Evolutionary conservation across 2,113 vertebrate genomes (phyloP).

Genomic region (Chrysemys picta): DNA sequence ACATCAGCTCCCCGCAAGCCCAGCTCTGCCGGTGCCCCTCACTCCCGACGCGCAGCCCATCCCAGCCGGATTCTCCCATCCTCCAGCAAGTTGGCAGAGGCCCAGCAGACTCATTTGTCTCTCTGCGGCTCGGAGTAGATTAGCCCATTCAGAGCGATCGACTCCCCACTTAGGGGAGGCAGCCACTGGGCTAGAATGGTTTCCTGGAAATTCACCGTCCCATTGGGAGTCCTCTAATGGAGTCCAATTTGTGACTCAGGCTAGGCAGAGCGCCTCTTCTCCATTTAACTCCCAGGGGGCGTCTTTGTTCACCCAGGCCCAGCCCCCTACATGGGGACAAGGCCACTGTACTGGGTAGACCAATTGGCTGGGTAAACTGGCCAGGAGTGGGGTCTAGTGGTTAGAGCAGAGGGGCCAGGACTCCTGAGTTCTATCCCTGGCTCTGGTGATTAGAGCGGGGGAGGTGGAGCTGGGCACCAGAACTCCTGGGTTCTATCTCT

Average conservation of each 20-base stretch:
- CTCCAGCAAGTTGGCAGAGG: not conserved
- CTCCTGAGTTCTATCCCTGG: too few species aligned
- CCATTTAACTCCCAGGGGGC: not conserved
- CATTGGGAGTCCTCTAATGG: not conserved
- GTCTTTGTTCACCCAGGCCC: too few species aligned
- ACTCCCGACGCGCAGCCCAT: not conserved
- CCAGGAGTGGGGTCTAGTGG: too few species aligned
- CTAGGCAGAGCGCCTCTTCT: not conserved
- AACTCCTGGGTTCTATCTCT: too few species aligned
- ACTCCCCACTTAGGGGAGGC: not conserved
- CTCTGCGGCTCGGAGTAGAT: not conserved
- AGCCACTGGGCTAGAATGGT: not conserved
- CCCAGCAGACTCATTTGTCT: not conserved
- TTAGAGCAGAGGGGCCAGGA: too few species aligned
- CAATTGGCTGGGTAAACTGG: too few species aligned
- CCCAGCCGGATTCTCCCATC: not conserved
- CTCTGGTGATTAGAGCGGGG: too few species aligned
- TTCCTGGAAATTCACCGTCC: not conserved
- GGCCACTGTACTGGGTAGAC: too few species aligned
- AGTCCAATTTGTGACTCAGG: not conserved
- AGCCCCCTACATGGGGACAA: too few species aligned
- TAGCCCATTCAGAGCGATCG: not conserved
- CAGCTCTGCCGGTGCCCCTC: too few species aligned
- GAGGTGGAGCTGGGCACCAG: too few species aligned
- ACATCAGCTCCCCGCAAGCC: too few species aligned